Percentiles rank a stretch among this genome's conserved stretches.
phyloP scores from a whole-genome alignment of 2,797 vertebrate genomes.

The Euthynnus affinis region DNA sequence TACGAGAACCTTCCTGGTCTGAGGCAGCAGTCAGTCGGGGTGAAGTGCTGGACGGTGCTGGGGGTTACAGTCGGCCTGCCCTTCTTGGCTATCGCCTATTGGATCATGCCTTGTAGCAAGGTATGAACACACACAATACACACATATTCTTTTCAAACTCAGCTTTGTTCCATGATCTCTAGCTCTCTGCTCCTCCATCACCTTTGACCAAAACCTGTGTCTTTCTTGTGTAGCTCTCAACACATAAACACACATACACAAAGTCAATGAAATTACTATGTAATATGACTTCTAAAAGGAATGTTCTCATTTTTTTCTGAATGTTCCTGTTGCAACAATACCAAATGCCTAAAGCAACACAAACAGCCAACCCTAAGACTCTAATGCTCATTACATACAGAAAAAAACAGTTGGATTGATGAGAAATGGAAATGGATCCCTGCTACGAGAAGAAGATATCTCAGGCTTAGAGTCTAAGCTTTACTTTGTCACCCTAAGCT shows the following conservation, averaged over 20 bases:
- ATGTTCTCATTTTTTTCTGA: no score
- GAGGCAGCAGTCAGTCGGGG: constrained; percentile 95
- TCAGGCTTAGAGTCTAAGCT: no score
- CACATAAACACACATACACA: background rate
- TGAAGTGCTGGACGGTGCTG: constrained; percentile 96
- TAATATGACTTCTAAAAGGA: no score
- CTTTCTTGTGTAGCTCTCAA: no score
- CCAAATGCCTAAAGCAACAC: background rate
- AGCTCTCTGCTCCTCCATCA: background rate
- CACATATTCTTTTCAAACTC: background rate
- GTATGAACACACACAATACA: constrained; percentile 78
- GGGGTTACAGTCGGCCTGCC: constrained; percentile 95
- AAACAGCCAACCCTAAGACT: no score
- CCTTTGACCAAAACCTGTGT: no score
- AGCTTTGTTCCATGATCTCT: no score
- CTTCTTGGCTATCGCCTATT: constrained; percentile 96
- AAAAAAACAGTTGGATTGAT: no score
- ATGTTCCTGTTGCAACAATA: background rate
- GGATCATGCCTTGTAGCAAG: constrained; percentile 98
- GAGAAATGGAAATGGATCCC: no score
- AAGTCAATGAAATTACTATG: background rate
- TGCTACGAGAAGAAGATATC: no score
- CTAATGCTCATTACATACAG: no score
- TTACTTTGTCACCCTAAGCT: no score
- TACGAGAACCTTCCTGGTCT: constrained; percentile 97